A percentile compares a stretch with the other conserved stretches of the same genome.
Evolutionary conservation across 2,888 invertebrate genomes (phyloP).

Genomic region (Rhagium mordax): DNA sequence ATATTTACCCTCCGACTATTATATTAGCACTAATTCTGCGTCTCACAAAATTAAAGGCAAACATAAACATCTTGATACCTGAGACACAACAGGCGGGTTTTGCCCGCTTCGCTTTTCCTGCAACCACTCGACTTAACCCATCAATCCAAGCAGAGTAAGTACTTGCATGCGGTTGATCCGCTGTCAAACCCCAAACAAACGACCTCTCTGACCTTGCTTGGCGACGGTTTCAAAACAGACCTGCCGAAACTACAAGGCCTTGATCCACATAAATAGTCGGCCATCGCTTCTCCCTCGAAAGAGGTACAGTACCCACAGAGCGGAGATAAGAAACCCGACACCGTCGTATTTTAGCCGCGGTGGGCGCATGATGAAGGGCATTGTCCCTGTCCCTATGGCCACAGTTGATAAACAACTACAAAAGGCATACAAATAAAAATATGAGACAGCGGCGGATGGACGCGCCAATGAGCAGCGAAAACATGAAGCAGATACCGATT

Average conservation of each 20-base stretch:
- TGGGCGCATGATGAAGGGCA: not conserved
- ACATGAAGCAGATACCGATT: not conserved
- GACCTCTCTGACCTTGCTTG: constrained; percentile 9
- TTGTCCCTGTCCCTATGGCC: constrained; percentile 12
- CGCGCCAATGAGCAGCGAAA: not conserved
- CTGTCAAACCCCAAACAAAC: constrained; percentile 26
- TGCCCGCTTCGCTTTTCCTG: constrained; percentile 6
- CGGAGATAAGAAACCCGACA: not conserved
- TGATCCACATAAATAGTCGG: not conserved
- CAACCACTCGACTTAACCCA: constrained; percentile 18
- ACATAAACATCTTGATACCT: not conserved
- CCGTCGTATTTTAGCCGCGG: not conserved
- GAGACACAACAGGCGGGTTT: not conserved
- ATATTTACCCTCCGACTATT: not conserved
- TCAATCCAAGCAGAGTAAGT: constrained; percentile 22
- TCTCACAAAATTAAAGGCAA: not conserved
- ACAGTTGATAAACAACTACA: constrained; percentile 20
- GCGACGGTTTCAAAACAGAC: constrained; percentile 12
- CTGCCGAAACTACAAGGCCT: constrained; percentile 10
- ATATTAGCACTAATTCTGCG: not conserved
- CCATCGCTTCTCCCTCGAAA: not conserved
- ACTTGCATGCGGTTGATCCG: constrained; percentile 25
- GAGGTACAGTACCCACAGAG: not conserved
- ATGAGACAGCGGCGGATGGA: constrained; percentile 8
- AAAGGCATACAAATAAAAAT: not conserved